phyloP scores from a whole-genome alignment of 64 coral and sea anemone species.

The Pocillopora verrucosa region DNA sequence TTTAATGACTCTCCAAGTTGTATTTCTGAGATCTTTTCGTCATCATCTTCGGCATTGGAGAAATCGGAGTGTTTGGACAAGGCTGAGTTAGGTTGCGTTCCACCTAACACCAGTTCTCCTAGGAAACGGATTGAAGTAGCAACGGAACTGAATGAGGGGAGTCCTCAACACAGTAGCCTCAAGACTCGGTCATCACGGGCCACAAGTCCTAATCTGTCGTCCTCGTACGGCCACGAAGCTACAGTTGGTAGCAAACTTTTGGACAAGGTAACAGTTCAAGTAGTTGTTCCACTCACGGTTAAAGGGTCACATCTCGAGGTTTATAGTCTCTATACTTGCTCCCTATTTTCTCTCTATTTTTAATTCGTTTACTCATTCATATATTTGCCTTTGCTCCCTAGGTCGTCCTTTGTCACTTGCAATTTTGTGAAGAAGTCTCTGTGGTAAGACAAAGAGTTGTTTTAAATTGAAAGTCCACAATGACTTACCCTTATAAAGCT shows the following conservation, averaged over 20 bases:
- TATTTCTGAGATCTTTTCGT: conserved; percentile 37
- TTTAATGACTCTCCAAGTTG: background rate
- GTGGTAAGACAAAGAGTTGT: conserved; percentile 21
- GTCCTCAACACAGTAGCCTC: conserved; percentile 25
- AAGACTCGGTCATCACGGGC: conserved; percentile 55
- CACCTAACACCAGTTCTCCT: conserved; percentile 15
- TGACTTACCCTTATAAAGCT: background rate
- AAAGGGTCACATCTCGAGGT: too few species aligned
- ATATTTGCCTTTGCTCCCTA: background rate
- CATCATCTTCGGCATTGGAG: background rate
- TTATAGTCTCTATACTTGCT: too few species aligned
- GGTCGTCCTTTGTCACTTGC: conserved; percentile 65
- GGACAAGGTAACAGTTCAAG: conserved; percentile 67
- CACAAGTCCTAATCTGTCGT: conserved; percentile 80
- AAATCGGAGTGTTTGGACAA: background rate
- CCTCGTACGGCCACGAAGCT: conserved; percentile 63
- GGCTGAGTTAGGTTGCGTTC: background rate
- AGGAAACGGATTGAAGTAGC: conserved; percentile 16
- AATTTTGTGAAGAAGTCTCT: conserved; percentile 63
- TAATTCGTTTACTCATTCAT: background rate
- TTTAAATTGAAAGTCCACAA: background rate
- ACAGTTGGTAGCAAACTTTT: conserved; percentile 83
- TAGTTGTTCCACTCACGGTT: background rate
- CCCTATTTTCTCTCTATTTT: background rate
- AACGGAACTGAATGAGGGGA: background rate